Base-by-base conservation (phyloP, 2,888 invertebrate genomes). In the Chloromyia formosa region DNA sequence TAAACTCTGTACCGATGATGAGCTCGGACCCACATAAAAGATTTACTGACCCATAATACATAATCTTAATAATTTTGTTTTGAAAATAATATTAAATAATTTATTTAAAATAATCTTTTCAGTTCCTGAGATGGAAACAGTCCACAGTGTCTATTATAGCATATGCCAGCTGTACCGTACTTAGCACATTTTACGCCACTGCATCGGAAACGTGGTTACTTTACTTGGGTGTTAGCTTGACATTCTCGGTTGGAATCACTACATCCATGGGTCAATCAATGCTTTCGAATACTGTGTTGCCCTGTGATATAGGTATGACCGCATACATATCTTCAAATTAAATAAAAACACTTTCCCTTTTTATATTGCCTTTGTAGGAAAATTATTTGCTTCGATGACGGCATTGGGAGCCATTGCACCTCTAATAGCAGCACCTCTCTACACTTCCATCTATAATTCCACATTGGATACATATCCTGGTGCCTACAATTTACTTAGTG, bases 351-450 rank as follows among this genome's bases (percentile, higher is more conserved):
- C 20, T 45, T 12, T 18, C 9, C n/a, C 7, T 68, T 23, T 56
- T 56, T 54, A 56, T 56, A 35, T 35, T 35, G 2, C 2, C 2
- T 35, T 35, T n/a, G n/a, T 14, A 69, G 89, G 89, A 1, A 89
- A 90, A 82, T 86, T 91, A 12, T 91, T 91, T 80, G 88, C 91
- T 0, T 81, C 91, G 64, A 87, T 89, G 79, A 87, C 89, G 3
- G 87, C 88, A 0, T 80, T 90, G 12, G 91, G 91, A 83, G 88
- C 89, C 20, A 77, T 88, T 16, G 85, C 88, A 22, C 89, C 89
- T 1, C 82, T 91, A 62, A 78, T 88, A 0, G 86, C 89, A 1
- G 86, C 89, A 0, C 85, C 90, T 0, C 69, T 91, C 1, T 92
- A 89, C 82, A 89, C 88, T 64, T 81, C 87, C 0, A 80, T 91